These are phyloP conservation scores for Nomada hirtipes DNA, from an alignment of 2,888 invertebrate species.

Conservation along the genomic window DNA sequence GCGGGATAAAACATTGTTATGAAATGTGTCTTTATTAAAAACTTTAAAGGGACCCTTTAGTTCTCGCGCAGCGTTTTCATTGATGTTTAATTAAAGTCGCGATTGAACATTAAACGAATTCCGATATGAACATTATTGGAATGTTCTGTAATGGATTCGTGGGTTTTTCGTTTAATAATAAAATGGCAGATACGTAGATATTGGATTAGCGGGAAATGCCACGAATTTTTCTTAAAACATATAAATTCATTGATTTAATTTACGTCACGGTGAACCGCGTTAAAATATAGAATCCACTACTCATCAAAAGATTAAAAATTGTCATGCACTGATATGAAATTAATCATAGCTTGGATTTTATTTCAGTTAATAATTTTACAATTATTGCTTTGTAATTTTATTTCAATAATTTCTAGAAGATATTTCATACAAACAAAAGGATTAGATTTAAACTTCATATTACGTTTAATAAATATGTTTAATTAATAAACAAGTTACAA, in stretches of 20 bases:
- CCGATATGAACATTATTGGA: slow-evolving; percentile 16
- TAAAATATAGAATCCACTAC: too few species aligned
- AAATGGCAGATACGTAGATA: not conserved
- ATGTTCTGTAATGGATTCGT: not conserved
- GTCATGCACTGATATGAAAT: not conserved
- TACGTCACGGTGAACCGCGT: not conserved
- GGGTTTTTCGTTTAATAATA: slow-evolving; percentile 18
- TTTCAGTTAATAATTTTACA: not conserved
- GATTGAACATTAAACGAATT: slow-evolving; percentile 4
- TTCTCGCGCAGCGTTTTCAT: not conserved
- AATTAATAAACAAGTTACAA: not conserved
- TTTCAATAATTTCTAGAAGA: not conserved
- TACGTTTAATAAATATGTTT: not conserved
- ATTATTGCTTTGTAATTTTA: not conserved
- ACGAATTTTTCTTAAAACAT: slow-evolving; percentile 5
- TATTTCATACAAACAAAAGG: too few species aligned
- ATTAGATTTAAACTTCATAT: too few species aligned
- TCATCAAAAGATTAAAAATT: too few species aligned
- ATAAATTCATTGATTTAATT: not conserved
- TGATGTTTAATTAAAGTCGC: slow-evolving; percentile 14
- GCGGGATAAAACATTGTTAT: too few species aligned
- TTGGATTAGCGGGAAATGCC: not conserved
- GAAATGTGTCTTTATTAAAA: not conserved
- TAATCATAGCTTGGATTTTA: not conserved
- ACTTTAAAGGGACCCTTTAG: not conserved